phyloP scores from a whole-genome alignment of 2,797 vertebrate genomes.

The Gambusia yucatana region DNA sequence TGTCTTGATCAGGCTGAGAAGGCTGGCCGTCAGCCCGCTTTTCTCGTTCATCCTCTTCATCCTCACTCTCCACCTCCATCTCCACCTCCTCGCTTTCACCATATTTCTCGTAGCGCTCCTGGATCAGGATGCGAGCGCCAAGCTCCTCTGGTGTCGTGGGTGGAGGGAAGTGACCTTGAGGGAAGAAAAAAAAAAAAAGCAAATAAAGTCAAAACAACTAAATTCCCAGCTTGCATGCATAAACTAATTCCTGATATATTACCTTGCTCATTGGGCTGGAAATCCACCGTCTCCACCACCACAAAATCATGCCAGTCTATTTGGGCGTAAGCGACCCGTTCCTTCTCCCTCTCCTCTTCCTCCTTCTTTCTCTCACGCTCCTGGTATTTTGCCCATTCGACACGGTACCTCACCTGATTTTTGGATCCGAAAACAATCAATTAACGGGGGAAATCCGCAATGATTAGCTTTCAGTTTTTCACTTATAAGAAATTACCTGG shows the following conservation, averaged over 20 bases:
- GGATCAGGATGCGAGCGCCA: conserved; percentile 96
- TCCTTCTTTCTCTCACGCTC: conserved; percentile 98
- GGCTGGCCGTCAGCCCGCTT: conserved; percentile 82
- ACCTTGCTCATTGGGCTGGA: conserved; percentile 98
- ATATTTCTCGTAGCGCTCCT: conserved; percentile 98
- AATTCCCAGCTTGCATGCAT: not conserved
- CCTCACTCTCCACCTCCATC: conserved; percentile 99
- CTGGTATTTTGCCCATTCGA: conserved; percentile 99
- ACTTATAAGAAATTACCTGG: conserved; percentile 84
- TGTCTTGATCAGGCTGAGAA: conserved; percentile 94
- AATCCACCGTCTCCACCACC: conserved; percentile 98
- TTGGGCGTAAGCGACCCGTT: conserved; percentile 96
- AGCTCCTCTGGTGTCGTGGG: conserved; percentile 97
- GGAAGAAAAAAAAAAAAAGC: conserved; percentile 6
- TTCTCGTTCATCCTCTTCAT: conserved; percentile 90
- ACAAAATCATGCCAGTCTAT: conserved; percentile 99
- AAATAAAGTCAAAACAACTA: conserved; percentile 1
- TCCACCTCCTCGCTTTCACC: conserved; percentile 99
- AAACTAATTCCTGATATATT: not conserved
- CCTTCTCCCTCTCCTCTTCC: conserved; percentile 96
- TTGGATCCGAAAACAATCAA: conserved; percentile 21
- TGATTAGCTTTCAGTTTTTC: not conserved
- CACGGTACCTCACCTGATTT: conserved; percentile 92
- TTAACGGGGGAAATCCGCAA: conserved; percentile 13
- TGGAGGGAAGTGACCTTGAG: conserved; percentile 95